These are phyloP conservation scores for Rhabdornis inornatus DNA, from an alignment of 2,113 vertebrate species.

Conservation along the genomic window DNA sequence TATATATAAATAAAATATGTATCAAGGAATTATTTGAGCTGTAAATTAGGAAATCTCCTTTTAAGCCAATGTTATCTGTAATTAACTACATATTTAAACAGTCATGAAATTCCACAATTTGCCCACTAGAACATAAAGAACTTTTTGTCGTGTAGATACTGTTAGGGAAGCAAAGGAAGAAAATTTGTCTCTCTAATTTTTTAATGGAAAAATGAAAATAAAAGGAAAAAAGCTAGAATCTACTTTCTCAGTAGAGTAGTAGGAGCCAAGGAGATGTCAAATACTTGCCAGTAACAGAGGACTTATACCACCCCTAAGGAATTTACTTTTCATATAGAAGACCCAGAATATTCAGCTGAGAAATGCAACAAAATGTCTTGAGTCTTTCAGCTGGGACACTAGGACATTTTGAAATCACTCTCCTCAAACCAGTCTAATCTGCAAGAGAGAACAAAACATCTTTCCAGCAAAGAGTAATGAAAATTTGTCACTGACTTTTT, in stretches of 20 bases:
- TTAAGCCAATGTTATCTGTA: not conserved
- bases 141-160: not conserved
- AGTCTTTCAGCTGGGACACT: not conserved
- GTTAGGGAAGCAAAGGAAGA: not conserved
- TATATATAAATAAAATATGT: not conserved
- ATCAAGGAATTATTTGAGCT: not conserved
- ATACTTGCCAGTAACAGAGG: not conserved
- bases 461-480: not conserved
- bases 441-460: not conserved
- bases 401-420: not conserved
- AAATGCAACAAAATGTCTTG: not conserved
- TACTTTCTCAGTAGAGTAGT: not conserved
- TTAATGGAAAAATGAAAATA: not conserved
- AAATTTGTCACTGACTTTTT: not conserved
- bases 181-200: not conserved
- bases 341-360: not conserved
- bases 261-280: not conserved
- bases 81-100: not conserved
- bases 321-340: not conserved
- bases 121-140: not conserved
- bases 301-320: not conserved
- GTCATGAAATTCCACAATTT: not conserved
- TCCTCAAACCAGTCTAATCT: not conserved
- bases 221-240: not conserved
- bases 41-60: not conserved